Base-by-base conservation (phyloP, 2,888 invertebrate species). In the Oxyteleia sp. region DNA sequence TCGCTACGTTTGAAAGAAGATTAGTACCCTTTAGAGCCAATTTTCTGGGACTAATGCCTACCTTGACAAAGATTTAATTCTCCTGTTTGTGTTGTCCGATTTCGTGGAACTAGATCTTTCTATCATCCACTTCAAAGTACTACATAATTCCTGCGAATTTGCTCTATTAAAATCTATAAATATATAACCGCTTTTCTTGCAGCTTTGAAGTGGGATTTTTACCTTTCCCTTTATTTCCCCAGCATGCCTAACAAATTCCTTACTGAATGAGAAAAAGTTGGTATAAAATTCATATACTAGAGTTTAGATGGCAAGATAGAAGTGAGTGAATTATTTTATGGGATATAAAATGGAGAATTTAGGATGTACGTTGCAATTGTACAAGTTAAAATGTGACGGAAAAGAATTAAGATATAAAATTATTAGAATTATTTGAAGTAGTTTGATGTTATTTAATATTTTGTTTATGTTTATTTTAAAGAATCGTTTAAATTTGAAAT, bases 41-140 rank as follows among this genome's bases (percentile, higher is more conserved):
- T 68, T 35, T 32, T n/a, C n/a, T 53, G 38, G 38, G 41, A 23
- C 35, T 59, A 49, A 59, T 59, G 49, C 23, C 35, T 11, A 23
- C 13, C 32, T 53, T 32, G 29, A 53, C 53, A 53, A 63, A 63
- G 63, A 63, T 53, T 53, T 53, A 74, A 43, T 63, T 51, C 51
- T 15, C 11, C 16, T 20, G 16, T 49, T 63, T 49, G 38, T 11
- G 47, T 16, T 29, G 38, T 13, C 13, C 51, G 11, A 11, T 16
- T 74, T 74, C 72, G 11, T 23, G 23, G 63, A 72, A 71, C 11
- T 59, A 49, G 61, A 63, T 41, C 72, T 41, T n/a, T 74, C 26
- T 71, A 71, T 41, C 43, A 51, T 29, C 47, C 41, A 72, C 35
- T 72, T 72, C 57, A 41, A 35, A 43, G 51, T 43, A 74, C 51